These are phyloP conservation scores for Trileptium ribeirensis DNA, from an alignment of 2,888 invertebrate species.

Conservation along the genomic window DNA sequence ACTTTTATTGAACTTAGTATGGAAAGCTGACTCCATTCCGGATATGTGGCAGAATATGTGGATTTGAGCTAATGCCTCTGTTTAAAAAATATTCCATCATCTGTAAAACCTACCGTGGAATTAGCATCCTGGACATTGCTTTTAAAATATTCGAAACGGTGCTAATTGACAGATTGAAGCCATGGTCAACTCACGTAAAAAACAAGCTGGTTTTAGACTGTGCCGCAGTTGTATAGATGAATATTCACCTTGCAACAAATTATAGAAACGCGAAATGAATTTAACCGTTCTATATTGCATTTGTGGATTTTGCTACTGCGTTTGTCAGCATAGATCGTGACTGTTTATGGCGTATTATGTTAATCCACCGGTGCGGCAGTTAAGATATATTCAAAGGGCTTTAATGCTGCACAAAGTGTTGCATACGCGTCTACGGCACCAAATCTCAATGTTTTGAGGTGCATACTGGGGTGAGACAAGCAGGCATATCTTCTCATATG, in stretches of 20 bases:
- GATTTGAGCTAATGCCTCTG: background rate
- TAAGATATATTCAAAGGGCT: background rate
- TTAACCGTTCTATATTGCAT: background rate
- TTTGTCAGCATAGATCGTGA: background rate
- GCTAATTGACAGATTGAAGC: background rate
- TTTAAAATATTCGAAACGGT: background rate
- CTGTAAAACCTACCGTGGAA: background rate
- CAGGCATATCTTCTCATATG: background rate
- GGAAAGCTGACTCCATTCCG: too few relatives aligned
- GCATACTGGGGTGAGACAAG: background rate
- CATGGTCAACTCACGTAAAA: background rate
- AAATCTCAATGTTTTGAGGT: background rate
- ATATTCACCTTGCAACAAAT: background rate
- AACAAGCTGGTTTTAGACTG: background rate
- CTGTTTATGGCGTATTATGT: background rate
- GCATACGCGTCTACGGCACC: background rate
- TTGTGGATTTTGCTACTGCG: background rate
- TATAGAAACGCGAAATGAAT: background rate
- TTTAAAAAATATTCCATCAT: background rate
- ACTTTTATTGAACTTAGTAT: too few relatives aligned
- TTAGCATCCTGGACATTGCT: background rate
- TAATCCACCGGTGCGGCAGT: background rate
- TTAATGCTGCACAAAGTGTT: background rate
- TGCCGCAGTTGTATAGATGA: background rate
- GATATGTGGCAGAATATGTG: too few relatives aligned